These are phyloP conservation scores for Eurystomus gularis DNA, from an alignment of 2,113 vertebrate genomes.

Conservation along the genomic window DNA sequence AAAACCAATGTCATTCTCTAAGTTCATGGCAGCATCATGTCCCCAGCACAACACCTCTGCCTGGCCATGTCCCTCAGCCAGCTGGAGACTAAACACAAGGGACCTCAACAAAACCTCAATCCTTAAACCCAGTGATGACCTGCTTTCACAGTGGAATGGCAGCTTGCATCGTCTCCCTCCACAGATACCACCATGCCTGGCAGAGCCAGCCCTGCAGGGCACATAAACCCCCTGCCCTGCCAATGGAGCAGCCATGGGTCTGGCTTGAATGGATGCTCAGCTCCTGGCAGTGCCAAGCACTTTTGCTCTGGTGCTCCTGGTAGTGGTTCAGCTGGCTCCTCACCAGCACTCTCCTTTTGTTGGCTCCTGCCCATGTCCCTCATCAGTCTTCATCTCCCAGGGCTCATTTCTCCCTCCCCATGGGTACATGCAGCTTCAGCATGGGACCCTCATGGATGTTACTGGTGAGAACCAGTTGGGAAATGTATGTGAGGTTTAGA, in stretches of 20 bases:
- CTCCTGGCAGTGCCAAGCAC: background rate
- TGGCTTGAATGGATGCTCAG: fast-evolving
- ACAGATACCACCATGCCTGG: background rate
- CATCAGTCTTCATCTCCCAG: background rate
- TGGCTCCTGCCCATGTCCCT: background rate
- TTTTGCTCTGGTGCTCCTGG: fast-evolving
- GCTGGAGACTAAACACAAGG: fast-evolving
- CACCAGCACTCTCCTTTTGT: fast-evolving
- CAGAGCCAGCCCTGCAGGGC: background rate
- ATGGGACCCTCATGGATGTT: background rate
- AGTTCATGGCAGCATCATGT: fast-evolving
- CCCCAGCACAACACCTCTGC: background rate
- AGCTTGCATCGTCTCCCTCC: too few relatives aligned
- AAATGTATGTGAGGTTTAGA: background rate
- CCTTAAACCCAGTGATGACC: background rate
- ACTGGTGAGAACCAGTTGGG: background rate
- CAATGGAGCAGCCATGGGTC: fast-evolving
- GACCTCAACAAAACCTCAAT: background rate
- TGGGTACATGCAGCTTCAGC: background rate
- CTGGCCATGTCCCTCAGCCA: background rate
- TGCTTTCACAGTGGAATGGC: background rate
- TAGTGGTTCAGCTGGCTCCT: fast-evolving
- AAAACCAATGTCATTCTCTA: background rate
- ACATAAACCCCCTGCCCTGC: fast-evolving
- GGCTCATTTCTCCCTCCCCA: background rate